Evolutionary conservation across 2,797 vertebrate genomes (phyloP), one percentile per base, ranked within the genome.

Genomic region (Denticeps clupeoides): DNA sequence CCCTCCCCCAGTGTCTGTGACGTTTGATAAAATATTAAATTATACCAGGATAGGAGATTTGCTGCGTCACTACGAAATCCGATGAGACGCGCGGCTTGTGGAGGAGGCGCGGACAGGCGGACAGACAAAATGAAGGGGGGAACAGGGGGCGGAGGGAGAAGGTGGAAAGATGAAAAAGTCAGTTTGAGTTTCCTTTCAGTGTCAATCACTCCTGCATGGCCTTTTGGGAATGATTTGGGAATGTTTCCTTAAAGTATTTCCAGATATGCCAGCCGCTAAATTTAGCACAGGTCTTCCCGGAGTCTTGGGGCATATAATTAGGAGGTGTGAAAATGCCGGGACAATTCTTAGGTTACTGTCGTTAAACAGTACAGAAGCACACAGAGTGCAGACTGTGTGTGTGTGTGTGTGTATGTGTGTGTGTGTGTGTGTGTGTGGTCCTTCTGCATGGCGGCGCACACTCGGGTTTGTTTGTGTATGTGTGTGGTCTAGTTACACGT

Each of bases 321-420:
- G 77, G 70, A 80, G 76, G 80, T 71, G 81, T 83, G 62, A 80
- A 70, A 73, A 76, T 77, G 73, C 65, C 73, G 68, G 68, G 72
- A 72, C 82, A 75, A 80, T 73, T 77, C 81, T 80, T 74, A 76
- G 71, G 75, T 82, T 82, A 82, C 77, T 75, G 72, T 80, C 66
- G 77, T 75, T 79, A 79, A 79, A 80, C 61, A 45, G 13, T 35
- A 61, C 69, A 62, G 71, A 70, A 64, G 56, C 56, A 49, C 45
- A 55, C 56, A 77, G 77, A 73, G 60, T n/a, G 5, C 47, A 72
- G 68, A 11, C 5, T 51, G 33, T 31, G 56, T 41, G 29, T 59
- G 65, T 60, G 15, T 37, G 48, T 49, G 33, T 44, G 21, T 26
- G 45, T 19, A n/a, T 29, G 43, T 53, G 32, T 45, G 22, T 18